Evolutionary conservation across 2,888 invertebrate species (phyloP).

Genomic region (Drosophila ochracea): DNA sequence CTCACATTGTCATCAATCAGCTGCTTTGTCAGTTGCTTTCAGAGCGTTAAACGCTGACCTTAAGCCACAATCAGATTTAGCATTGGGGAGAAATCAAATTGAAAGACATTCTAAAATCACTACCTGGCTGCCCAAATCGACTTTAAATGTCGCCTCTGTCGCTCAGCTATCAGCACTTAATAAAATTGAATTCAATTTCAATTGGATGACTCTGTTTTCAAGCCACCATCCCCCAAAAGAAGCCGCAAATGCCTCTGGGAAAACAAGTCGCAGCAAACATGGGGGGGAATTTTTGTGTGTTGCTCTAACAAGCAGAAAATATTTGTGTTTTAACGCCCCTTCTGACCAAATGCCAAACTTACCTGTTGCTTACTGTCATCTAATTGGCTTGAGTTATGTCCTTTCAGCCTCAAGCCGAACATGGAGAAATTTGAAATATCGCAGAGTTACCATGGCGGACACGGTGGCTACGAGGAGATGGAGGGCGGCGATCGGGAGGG

Average conservation of each 20-base stretch:
- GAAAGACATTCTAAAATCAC: conserved; percentile 39
- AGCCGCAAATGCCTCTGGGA: conserved; percentile 68
- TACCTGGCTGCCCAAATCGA: conserved; percentile 49
- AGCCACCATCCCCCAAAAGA: conserved; percentile 1
- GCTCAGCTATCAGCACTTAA: conserved; percentile 80
- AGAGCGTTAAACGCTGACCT: conserved; percentile 57
- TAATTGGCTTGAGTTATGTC: conserved; percentile 74
- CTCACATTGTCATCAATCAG: conserved; percentile 69
- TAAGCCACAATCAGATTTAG: conserved; percentile 47
- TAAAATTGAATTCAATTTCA: conserved; percentile 84
- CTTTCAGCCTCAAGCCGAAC: conserved; percentile 76
- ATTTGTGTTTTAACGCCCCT: conserved; percentile 78
- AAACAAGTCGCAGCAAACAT: conserved; percentile 21
- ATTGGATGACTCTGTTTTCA: conserved; percentile 68
- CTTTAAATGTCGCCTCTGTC: conserved; percentile 40
- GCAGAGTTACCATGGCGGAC: conserved; percentile 83
- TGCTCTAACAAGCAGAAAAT: conserved; percentile 80
- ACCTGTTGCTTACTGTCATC: conserved; percentile 49
- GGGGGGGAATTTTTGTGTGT: conserved; percentile 45
- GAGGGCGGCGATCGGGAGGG: conserved; percentile 82
- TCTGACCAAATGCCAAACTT: conserved; percentile 24
- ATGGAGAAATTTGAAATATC: conserved; percentile 84
- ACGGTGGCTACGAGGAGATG: conserved; percentile 84
- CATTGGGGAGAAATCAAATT: conserved; percentile 52
- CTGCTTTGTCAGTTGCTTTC: conserved; percentile 56